These are phyloP conservation scores for Pelosia muscerda DNA, from an alignment of 2,888 invertebrate genomes.

Conservation along the genomic window DNA sequence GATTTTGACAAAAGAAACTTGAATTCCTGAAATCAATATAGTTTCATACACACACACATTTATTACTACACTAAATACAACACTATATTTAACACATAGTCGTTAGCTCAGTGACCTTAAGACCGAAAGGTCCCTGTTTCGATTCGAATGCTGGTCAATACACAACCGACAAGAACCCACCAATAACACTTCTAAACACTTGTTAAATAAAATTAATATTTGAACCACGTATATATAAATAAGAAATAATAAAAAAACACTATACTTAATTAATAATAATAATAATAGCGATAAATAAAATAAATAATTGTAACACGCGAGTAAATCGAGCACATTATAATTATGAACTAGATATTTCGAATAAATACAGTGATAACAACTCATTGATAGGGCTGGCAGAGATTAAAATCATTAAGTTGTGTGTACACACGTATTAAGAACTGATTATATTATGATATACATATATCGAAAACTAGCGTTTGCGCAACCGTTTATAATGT, in stretches of 20 bases:
- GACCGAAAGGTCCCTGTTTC: too few relatives aligned
- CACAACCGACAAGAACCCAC: too few relatives aligned
- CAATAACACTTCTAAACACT: too few relatives aligned
- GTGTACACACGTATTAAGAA: background rate
- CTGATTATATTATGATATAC: background rate
- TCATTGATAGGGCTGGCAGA: conserved; percentile 14
- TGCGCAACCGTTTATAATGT: background rate
- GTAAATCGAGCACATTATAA: background rate
- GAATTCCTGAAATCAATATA: background rate
- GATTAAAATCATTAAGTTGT: background rate
- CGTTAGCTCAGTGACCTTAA: too few relatives aligned
- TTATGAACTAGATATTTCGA: conserved; percentile 15
- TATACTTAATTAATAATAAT: background rate
- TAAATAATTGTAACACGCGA: conserved; percentile 2
- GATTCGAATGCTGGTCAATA: too few relatives aligned
- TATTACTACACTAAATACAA: background rate
- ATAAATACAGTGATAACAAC: conserved; percentile 7
- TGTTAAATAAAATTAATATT: too few relatives aligned
- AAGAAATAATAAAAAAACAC: too few relatives aligned
- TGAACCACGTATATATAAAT: too few relatives aligned
- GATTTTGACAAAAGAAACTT: too few relatives aligned
- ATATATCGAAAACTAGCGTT: too few relatives aligned
- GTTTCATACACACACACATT: background rate
- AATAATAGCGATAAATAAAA: background rate
- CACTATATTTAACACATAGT: too few relatives aligned